Evolutionary conservation across 2,888 invertebrate genomes (phyloP).

Genomic region (Nymphalis c-album): DNA sequence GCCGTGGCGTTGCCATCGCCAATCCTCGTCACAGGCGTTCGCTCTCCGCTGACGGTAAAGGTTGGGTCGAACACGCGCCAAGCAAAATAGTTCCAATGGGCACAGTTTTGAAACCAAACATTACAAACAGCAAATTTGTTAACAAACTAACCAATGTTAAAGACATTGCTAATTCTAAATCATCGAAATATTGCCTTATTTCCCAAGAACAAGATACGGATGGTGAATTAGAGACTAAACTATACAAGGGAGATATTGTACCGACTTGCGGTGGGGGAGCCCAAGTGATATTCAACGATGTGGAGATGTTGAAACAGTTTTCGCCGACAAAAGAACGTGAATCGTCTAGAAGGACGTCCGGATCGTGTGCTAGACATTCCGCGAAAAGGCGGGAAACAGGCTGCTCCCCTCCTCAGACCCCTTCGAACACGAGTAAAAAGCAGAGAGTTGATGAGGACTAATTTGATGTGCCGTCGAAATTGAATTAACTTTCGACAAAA

Average conservation of each 20-base stretch:
- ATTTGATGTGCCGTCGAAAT: constrained; percentile 21
- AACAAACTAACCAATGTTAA: constrained; percentile 90
- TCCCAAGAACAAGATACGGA: constrained; percentile 95
- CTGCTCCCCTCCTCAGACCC: constrained; percentile 69
- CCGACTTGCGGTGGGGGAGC: constrained; percentile 97
- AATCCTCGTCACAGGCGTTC: constrained; percentile 90
- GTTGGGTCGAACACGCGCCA: constrained; percentile 95
- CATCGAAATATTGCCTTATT: constrained; percentile 94
- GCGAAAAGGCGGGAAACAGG: constrained; percentile 69
- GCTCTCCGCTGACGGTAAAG: constrained; percentile 87
- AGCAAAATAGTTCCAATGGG: constrained; percentile 89
- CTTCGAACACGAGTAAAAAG: constrained; percentile 73
- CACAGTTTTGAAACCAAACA: constrained; percentile 94
- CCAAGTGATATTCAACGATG: constrained; percentile 96
- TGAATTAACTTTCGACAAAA: constrained; percentile 10
- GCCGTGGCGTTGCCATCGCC: constrained; percentile 84
- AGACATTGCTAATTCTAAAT: constrained; percentile 85
- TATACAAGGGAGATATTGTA: constrained; percentile 96
- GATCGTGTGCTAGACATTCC: constrained; percentile 68
- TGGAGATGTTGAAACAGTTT: constrained; percentile 92
- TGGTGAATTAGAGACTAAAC: constrained; percentile 95
- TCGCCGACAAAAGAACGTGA: constrained; percentile 83
- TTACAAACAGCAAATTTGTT: constrained; percentile 91
- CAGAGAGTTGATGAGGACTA: constrained; percentile 69
- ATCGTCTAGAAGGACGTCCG: constrained; percentile 53